A percentile compares a stretch with the other conserved stretches of the same genome.
Conservation (phyloP, 2,888 invertebrate genomes). For the Ptychoptera contaminata region DNA sequence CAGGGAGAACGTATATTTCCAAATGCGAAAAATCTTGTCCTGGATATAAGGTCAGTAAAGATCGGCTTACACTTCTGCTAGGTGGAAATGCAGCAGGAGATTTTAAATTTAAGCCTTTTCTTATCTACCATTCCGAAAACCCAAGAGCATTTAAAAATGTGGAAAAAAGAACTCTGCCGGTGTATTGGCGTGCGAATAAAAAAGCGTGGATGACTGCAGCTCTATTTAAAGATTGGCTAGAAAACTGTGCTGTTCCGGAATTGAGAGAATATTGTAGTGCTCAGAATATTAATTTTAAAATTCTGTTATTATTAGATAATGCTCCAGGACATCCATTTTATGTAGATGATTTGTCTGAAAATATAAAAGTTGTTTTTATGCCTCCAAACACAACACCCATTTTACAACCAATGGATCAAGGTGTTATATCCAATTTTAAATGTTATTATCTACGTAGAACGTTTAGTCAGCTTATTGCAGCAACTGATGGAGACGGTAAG, state of each 20-base stretch:
- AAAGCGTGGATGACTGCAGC: too few species aligned
- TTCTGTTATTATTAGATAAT: neutral
- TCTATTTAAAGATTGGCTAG: too few species aligned
- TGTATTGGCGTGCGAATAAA: too few species aligned
- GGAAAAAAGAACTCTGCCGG: too few species aligned
- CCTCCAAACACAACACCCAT: too few species aligned
- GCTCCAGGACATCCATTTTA: too few species aligned
- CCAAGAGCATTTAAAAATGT: conserved; percentile 13
- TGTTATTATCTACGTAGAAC: conserved; percentile 6
- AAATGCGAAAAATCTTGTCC: conserved; percentile 3
- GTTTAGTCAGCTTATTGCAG: conserved; percentile 2
- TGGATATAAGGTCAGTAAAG: conserved; percentile 4
- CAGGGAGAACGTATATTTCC: conserved; percentile 6
- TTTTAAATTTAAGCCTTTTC: too few species aligned
- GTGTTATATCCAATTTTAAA: conserved; percentile 9
- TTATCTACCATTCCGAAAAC: conserved; percentile 20
- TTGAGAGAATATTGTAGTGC: neutral
- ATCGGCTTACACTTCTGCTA: conserved; percentile 4
- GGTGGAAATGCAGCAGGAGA: too few species aligned
- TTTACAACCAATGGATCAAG: conserved; percentile 1
- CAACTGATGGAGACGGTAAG: conserved; percentile 8
- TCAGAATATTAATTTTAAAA: neutral
- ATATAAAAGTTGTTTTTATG: neutral
- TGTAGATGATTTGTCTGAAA: neutral
- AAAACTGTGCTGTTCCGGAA: conserved; percentile 1